Percentiles rank a stretch among this genome's conserved stretches.
Conservation (phyloP, 2,888 invertebrate genomes). For the Autographa gamma region DNA sequence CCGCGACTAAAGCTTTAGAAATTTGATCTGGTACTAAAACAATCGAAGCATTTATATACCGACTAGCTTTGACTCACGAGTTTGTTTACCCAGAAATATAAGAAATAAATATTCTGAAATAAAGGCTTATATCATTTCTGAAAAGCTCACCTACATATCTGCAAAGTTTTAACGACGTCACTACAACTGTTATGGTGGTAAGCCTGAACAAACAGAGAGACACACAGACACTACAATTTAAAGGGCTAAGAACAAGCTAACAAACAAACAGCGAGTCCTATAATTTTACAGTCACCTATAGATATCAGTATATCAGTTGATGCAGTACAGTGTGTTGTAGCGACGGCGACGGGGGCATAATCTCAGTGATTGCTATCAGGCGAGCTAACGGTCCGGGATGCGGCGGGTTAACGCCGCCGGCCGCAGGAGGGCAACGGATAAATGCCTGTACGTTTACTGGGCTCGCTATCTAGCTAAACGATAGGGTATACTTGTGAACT, state of each 20-base stretch:
- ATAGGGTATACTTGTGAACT: constrained; percentile 9
- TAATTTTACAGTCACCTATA: background rate
- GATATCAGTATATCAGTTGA: constrained; percentile 44
- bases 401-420: constrained; percentile 61
- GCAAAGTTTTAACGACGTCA: background rate
- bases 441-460: constrained; percentile 59
- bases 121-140: background rate
- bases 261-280: background rate
- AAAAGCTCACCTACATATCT: background rate
- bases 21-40: constrained; percentile 49
- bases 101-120: background rate
- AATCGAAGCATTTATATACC: constrained; percentile 44
- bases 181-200: background rate
- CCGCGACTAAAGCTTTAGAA: constrained; percentile 38
- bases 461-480: constrained; percentile 40
- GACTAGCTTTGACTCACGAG: constrained; percentile 39
- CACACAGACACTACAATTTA: background rate
- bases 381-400: constrained; percentile 63
- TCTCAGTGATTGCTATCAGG: constrained; percentile 75
- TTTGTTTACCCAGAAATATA: background rate
- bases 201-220: background rate
- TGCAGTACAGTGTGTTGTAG: constrained; percentile 50
- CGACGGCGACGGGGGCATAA: constrained; percentile 66
- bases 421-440: constrained; percentile 53
- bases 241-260: background rate